Evolutionary conservation across 2,888 invertebrate species (phyloP).

Genomic region (Eumerus sabulonum): DNA sequence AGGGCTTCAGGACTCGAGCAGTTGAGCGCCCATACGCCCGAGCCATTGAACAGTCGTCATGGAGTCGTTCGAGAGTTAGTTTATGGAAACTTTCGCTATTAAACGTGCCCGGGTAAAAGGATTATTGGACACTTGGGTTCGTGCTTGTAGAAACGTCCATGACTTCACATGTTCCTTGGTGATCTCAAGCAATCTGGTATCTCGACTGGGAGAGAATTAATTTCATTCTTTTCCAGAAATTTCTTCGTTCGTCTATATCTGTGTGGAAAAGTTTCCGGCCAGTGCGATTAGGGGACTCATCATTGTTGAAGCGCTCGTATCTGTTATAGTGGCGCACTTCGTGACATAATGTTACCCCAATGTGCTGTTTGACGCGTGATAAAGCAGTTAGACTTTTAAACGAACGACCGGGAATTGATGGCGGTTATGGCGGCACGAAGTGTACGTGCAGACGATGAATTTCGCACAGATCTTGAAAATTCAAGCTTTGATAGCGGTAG

Average conservation of each 20-base stretch:
- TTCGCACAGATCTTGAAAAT: too few species aligned
- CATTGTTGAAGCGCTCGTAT: not conserved
- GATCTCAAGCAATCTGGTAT: not conserved
- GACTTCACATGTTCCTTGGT: constrained; percentile 15
- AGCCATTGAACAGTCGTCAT: constrained; percentile 8
- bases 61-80: constrained; percentile 35
- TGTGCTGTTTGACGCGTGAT: constrained; percentile 24
- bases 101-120: constrained; percentile 58
- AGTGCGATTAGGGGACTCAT: constrained; percentile 36
- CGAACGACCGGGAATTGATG: constrained; percentile 20
- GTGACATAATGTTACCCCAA: constrained; percentile 45
- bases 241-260: not conserved
- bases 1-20: too few species aligned
- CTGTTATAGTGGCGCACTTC: constrained; percentile 31
- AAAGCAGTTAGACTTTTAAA: not conserved
- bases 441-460: too few species aligned
- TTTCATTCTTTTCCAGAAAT: not conserved
- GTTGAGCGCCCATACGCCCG: too few species aligned
- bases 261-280: constrained; percentile 24
- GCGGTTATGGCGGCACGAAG: constrained; percentile 20
- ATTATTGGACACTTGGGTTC: constrained; percentile 53
- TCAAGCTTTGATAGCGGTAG: too few species aligned
- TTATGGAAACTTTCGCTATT: constrained; percentile 59
- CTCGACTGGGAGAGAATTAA: not conserved
- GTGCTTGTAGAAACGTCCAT: constrained; percentile 17